Evolutionary conservation across 2,888 invertebrate genomes (phyloP).

Genomic region (Nyleta sp.): DNA sequence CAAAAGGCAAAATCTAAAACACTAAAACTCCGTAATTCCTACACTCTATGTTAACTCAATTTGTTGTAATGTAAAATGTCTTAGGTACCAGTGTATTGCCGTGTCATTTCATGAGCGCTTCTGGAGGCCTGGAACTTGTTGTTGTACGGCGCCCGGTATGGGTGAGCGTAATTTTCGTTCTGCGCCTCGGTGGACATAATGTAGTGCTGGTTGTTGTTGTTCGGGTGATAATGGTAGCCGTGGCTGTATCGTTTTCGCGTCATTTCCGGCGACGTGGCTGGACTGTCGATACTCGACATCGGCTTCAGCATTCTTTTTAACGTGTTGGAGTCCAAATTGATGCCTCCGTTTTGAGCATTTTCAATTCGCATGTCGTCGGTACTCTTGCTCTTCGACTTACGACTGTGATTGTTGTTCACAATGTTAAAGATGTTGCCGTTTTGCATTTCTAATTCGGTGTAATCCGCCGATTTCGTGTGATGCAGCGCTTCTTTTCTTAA

Average conservation of each 20-base stretch:
- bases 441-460: constrained; percentile 83
- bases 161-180: constrained; percentile 80
- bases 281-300: constrained; percentile 94
- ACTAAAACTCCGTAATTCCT: constrained; percentile 45
- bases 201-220: constrained; percentile 83
- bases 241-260: constrained; percentile 90
- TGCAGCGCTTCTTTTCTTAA: constrained; percentile 79
- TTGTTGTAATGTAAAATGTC: constrained; percentile 3
- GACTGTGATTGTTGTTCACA: constrained; percentile 81
- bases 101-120: constrained; percentile 89
- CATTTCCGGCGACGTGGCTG: constrained; percentile 96
- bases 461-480: constrained; percentile 84
- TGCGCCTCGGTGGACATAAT: constrained; percentile 83
- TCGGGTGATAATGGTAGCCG: constrained; percentile 81
- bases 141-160: constrained; percentile 76
- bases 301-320: constrained; percentile 97
- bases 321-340: constrained; percentile 90
- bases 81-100: constrained; percentile 79
- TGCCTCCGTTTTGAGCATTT: constrained; percentile 80
- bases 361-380: constrained; percentile 92
- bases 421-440: constrained; percentile 80
- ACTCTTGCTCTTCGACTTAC: constrained; percentile 93
- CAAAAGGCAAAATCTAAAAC: constrained; percentile 62
- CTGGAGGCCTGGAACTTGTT: constrained; percentile 83
- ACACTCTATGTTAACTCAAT: constrained; percentile 38